These are phyloP conservation scores for Petrolisthes manimaculis DNA, from an alignment of 2,888 invertebrate species.

Conservation along the genomic window DNA sequence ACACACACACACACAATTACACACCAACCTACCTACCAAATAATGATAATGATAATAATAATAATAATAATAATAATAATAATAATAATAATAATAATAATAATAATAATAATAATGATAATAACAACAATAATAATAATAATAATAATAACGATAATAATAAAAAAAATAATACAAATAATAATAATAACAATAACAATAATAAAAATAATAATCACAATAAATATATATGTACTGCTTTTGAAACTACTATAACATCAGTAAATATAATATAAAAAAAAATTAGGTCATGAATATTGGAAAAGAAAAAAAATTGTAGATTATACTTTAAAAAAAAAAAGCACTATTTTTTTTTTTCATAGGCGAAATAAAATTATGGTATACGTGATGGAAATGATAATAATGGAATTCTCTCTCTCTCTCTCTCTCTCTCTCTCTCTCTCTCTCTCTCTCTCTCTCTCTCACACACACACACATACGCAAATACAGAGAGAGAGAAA, in stretches of 20 bases:
- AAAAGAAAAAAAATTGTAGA: too few species aligned
- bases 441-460: too few species aligned
- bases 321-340: too few species aligned
- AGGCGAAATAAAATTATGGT: too few species aligned
- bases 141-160: not conserved
- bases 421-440: too few species aligned
- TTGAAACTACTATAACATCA: not conserved
- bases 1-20: not conserved
- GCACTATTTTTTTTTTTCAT: too few species aligned
- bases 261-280: constrained; percentile 13
- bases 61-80: too few species aligned
- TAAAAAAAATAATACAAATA: not conserved
- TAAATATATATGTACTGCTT: constrained; percentile 1
- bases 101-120: constrained; percentile 12
- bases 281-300: too few species aligned
- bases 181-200: constrained; percentile 16
- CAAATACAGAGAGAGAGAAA: too few species aligned
- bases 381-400: too few species aligned
- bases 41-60: constrained; percentile 2
- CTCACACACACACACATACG: too few species aligned
- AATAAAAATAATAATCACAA: constrained; percentile 21
- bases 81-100: constrained; percentile 17
- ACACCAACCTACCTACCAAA: not conserved
- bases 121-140: constrained; percentile 1
- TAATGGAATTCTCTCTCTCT: too few species aligned